Percentiles rank a stretch among this genome's conserved stretches.
These are phyloP conservation scores for Galerucella calmariensis DNA, from an alignment of 2,888 invertebrate species.

Conservation along the genomic window DNA sequence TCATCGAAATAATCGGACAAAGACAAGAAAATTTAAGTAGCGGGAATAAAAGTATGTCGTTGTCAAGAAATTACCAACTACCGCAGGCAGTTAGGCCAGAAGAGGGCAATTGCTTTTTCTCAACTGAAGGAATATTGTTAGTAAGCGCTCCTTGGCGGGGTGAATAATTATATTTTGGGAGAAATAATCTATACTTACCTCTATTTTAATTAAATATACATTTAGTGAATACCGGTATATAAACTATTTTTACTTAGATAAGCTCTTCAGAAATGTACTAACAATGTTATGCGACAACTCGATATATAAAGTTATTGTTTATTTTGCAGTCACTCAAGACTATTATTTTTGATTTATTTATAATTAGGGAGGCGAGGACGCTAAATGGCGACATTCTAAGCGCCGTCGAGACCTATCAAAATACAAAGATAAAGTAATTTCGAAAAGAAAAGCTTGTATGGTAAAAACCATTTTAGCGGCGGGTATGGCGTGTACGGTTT, in stretches of 20 bases:
- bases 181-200: background rate
- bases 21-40: slow-evolving; percentile 25
- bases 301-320: too few relatives aligned
- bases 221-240: background rate
- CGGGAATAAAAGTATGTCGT: slow-evolving; percentile 39
- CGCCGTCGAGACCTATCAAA: too few relatives aligned
- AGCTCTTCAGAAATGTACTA: too few relatives aligned
- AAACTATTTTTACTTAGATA: background rate
- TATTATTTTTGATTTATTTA: too few relatives aligned
- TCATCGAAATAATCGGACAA: slow-evolving; percentile 46
- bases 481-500: too few relatives aligned
- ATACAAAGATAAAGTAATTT: too few relatives aligned
- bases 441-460: too few relatives aligned
- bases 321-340: too few relatives aligned
- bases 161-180: slow-evolving; percentile 20
- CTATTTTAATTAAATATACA: background rate
- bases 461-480: too few relatives aligned
- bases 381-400: too few relatives aligned
- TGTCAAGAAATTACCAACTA: slow-evolving; percentile 50
- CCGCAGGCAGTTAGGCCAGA: slow-evolving; percentile 50
- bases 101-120: slow-evolving; percentile 50
- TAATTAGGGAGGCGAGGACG: too few relatives aligned
- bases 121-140: slow-evolving; percentile 51
- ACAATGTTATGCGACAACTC: too few relatives aligned
- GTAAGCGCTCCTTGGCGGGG: slow-evolving; percentile 52